Evolutionary conservation across 2,113 vertebrate genomes (phyloP).

Genomic region (Microcebus tavaratra): DNA sequence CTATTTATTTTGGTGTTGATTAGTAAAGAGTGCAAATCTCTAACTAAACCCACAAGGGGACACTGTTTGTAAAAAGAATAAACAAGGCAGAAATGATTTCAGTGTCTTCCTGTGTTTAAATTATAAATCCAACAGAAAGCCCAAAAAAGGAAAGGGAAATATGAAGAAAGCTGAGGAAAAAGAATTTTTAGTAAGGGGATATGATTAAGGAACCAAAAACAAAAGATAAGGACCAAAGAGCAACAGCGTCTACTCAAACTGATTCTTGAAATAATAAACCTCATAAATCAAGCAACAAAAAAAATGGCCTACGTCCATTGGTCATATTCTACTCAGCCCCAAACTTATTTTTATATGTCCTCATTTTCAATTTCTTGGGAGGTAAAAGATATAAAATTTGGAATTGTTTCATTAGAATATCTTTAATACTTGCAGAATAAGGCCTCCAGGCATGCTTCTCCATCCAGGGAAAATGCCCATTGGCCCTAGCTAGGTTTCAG

Average conservation of each 20-base stretch:
- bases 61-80: constrained; percentile 56
- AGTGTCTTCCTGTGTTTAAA: constrained; percentile 40
- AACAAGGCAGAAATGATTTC: constrained; percentile 42
- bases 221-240: background rate
- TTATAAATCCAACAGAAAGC: constrained; percentile 6
- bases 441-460: background rate
- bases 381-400: background rate
- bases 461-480: background rate
- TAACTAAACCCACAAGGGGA: constrained; percentile 51
- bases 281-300: background rate
- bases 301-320: background rate
- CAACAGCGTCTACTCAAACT: background rate
- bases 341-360: background rate
- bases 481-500: background rate
- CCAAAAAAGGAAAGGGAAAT: background rate
- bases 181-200: background rate
- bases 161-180: background rate
- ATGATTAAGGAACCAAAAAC: constrained; percentile 32
- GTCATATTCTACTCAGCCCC: background rate
- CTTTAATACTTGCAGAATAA: background rate
- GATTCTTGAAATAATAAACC: constrained; percentile 51
- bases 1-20: constrained; percentile 74
- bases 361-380: background rate
- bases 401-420: background rate
- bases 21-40: constrained; percentile 58